phyloP scores from a whole-genome alignment of 1,140 invertebrate species.

The Catajapyx aquilonaris region DNA sequence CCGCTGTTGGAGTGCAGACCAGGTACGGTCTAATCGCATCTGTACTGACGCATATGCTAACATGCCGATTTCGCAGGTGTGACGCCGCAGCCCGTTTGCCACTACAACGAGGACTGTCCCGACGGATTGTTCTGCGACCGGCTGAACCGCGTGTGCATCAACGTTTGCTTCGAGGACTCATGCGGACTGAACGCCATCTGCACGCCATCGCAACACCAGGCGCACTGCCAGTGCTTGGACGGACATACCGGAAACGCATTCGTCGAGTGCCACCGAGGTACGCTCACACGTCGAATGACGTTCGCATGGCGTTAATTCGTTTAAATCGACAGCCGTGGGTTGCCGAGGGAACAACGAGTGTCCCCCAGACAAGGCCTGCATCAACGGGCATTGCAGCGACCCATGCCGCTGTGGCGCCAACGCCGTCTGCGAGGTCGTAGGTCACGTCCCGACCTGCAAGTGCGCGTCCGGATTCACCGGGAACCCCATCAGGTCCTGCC shows the following conservation, averaged over 20 bases:
- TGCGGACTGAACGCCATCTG: constrained; percentile 72
- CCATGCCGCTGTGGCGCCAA: constrained; percentile 68
- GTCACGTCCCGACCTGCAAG: constrained; percentile 62
- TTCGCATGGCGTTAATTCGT: constrained; percentile 3
- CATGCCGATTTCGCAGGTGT: constrained; percentile 27
- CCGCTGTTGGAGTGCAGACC: constrained; percentile 46
- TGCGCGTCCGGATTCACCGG: constrained; percentile 60
- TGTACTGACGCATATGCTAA: constrained; percentile 1
- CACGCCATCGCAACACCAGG: constrained; percentile 46
- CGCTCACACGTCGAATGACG: neutral
- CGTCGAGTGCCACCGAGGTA: constrained; percentile 40
- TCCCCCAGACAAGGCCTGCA: constrained; percentile 53
- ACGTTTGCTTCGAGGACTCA: constrained; percentile 56
- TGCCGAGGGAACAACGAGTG: constrained; percentile 64
- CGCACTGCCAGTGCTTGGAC: constrained; percentile 50
- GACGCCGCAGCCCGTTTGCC: constrained; percentile 46
- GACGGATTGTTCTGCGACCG: constrained; percentile 57
- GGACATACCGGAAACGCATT: constrained; percentile 62
- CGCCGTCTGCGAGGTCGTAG: constrained; percentile 70
- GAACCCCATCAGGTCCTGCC: constrained; percentile 39
- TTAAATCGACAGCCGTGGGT: constrained; percentile 34
- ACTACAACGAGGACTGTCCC: constrained; percentile 75
- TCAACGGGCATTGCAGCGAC: constrained; percentile 52
- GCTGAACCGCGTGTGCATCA: constrained; percentile 57
- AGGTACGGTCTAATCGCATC: constrained; percentile 19